These are phyloP conservation scores for Cacatua alba DNA, from an alignment of 2,113 vertebrate species.

Conservation along the genomic window DNA sequence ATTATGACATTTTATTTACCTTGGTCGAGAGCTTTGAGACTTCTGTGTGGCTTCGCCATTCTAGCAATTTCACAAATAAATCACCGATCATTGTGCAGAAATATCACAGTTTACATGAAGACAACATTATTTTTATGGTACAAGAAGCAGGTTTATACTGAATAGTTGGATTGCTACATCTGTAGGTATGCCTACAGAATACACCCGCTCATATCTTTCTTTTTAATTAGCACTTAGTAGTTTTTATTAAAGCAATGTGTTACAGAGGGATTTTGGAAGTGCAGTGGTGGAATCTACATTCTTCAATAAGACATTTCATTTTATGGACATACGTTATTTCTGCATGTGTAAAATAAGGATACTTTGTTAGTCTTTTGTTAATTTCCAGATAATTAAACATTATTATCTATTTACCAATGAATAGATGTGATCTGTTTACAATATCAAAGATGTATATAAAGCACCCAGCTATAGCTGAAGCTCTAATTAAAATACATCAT, in stretches of 20 bases:
- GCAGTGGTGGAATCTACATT: neutral
- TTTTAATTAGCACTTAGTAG: neutral
- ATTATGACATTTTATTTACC: slow-evolving; percentile 65
- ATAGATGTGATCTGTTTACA: slow-evolving; percentile 69
- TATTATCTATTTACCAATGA: slow-evolving; percentile 69
- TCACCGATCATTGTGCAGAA: neutral
- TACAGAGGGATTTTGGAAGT: slow-evolving; percentile 6
- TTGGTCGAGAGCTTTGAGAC: slow-evolving; percentile 34
- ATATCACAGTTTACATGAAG: slow-evolving; percentile 15
- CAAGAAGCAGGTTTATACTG: neutral
- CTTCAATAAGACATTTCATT: slow-evolving; percentile 19
- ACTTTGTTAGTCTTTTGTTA: slow-evolving; percentile 60
- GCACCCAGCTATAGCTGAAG: slow-evolving; percentile 28
- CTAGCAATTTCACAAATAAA: slow-evolving; percentile 60
- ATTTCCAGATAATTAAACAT: slow-evolving; percentile 70
- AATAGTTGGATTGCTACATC: neutral
- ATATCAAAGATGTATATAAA: slow-evolving; percentile 60
- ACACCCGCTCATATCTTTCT: neutral
- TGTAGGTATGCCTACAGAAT: neutral
- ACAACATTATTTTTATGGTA: slow-evolving; percentile 15
- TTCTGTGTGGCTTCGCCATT: slow-evolving; percentile 2
- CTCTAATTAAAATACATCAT: slow-evolving; percentile 68
- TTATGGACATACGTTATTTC: slow-evolving; percentile 38
- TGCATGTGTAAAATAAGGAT: slow-evolving; percentile 41
- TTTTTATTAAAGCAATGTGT: slow-evolving; percentile 17